phyloP scores from a whole-genome alignment of 2,888 invertebrate species.

The Seira musarum region DNA sequence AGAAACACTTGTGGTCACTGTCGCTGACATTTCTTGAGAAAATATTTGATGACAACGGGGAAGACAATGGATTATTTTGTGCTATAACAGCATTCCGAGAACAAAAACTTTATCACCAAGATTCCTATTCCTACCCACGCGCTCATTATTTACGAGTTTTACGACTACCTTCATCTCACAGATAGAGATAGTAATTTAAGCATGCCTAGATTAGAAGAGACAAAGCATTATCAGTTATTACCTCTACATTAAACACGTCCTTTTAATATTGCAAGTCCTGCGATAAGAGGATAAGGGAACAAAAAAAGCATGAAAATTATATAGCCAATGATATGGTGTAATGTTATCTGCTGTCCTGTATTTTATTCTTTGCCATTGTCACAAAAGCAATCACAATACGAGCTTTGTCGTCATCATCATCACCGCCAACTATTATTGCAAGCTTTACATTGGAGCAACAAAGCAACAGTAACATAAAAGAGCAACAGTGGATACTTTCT shows the following conservation, averaged over 20 bases:
- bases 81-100: no score
- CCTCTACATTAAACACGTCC: no score
- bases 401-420: neutral
- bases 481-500: constrained; percentile 13
- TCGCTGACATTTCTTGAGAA: neutral
- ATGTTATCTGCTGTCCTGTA: neutral
- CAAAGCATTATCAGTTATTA: no score
- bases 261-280: no score
- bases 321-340: no score
- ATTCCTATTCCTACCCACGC: no score
- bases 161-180: no score
- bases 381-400: neutral
- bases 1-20: constrained; percentile 5
- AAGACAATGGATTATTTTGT: neutral
- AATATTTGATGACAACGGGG: neutral
- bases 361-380: neutral
- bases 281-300: no score
- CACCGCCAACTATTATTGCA: neutral
- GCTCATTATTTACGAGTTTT: no score
- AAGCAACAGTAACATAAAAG: constrained; percentile 6
- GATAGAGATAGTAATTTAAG: no score
- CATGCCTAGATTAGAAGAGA: no score
- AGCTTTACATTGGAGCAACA: neutral
- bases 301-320: neutral
- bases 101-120: no score